Conservation (phyloP, 2,888 invertebrate species). For the Lottia gigantea region DNA sequence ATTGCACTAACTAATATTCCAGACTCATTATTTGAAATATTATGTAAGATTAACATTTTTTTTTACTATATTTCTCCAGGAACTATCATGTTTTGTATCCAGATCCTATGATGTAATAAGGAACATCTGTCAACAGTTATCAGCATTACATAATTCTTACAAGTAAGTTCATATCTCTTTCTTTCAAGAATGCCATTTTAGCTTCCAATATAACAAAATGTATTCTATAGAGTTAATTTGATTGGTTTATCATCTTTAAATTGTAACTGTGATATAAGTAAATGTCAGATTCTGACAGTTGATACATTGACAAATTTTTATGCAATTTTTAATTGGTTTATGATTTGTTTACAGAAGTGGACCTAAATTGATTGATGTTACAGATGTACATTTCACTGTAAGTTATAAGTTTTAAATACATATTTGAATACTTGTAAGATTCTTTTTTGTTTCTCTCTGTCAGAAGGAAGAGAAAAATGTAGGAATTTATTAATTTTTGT, state of each 20-base stretch:
- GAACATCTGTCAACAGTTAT: slow-evolving; percentile 81
- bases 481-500: too few species aligned
- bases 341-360: slow-evolving; percentile 55
- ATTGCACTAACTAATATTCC: too few species aligned
- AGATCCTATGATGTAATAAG: slow-evolving; percentile 79
- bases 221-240: too few species aligned
- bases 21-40: background rate
- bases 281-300: too few species aligned
- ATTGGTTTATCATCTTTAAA: too few species aligned
- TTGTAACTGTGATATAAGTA: too few species aligned
- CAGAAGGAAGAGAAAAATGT: too few species aligned
- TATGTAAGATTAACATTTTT: background rate
- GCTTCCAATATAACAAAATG: too few species aligned
- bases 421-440: too few species aligned
- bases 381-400: slow-evolving; percentile 69
- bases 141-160: slow-evolving; percentile 72
- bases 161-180: slow-evolving; percentile 40
- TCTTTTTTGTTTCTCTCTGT: too few species aligned
- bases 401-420: slow-evolving; percentile 7
- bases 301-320: too few species aligned
- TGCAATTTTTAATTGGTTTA: background rate
- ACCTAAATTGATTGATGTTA: slow-evolving; percentile 65
- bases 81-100: slow-evolving; percentile 77
- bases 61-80: slow-evolving; percentile 51
- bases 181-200: too few species aligned